These are phyloP conservation scores for Cynopterus brachyotis DNA, from an alignment of 2,113 vertebrate genomes.

Conservation along the genomic window DNA sequence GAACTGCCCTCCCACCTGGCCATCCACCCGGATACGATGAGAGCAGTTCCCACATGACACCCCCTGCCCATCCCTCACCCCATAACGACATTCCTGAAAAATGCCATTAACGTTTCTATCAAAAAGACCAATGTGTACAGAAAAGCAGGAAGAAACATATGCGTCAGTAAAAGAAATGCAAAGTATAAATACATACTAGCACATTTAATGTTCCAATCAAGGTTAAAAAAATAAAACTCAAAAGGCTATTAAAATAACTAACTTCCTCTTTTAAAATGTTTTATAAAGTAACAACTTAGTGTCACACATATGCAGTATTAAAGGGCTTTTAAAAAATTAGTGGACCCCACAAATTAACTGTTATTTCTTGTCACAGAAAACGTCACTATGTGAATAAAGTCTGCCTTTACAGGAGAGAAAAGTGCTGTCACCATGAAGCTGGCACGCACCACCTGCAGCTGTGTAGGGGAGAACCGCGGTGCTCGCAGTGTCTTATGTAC, in stretches of 20 bases:
- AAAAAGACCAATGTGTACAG: not conserved
- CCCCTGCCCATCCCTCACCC: not conserved
- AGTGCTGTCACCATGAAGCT: not conserved
- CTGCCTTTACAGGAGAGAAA: not conserved
- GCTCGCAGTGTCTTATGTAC: not conserved
- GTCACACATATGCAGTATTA: not conserved
- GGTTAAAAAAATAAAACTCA: not conserved
- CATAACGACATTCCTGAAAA: not conserved
- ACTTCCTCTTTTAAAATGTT: not conserved
- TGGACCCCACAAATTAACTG: not conserved
- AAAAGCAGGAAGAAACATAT: not conserved
- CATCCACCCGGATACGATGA: not conserved
- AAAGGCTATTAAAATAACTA: conserved; percentile 9
- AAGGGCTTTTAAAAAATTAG: not conserved
- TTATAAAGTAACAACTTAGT: not conserved
- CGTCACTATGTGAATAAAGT: not conserved
- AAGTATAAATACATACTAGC: not conserved
- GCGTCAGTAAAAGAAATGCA: conserved; percentile 13
- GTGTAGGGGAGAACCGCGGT: rapidly evolving
- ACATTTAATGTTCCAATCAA: not conserved
- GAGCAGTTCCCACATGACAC: not conserved
- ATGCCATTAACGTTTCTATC: not conserved
- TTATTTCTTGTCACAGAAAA: not conserved
- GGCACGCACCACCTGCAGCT: not conserved
- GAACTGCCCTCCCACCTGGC: conserved; percentile 1